Conservation (phyloP, 2,113 vertebrate genomes). For the Scatophagus argus region DNA sequence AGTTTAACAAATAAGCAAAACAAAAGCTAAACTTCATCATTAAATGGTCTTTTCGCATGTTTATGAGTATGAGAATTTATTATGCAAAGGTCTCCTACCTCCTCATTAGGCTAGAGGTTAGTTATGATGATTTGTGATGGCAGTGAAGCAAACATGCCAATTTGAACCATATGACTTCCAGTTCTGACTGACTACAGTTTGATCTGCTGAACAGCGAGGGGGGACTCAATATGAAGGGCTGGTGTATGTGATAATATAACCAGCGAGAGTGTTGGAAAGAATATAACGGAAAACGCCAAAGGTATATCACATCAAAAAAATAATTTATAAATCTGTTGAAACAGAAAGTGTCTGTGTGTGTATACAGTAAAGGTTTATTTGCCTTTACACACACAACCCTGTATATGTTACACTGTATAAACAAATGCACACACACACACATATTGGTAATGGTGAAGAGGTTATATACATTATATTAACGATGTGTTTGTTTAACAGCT, state of each 20-base stretch:
- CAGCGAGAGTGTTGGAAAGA: too few relatives aligned
- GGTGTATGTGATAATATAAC: too few relatives aligned
- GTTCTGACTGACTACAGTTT: not conserved
- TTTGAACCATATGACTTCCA: not conserved
- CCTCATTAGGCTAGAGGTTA: too few relatives aligned
- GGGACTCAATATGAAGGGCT: too few relatives aligned
- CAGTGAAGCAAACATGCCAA: not conserved
- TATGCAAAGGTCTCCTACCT: not conserved
- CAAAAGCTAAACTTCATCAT: not conserved
- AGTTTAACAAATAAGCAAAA: not conserved
- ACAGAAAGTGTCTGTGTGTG: not conserved
- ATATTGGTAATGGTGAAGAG: not conserved
- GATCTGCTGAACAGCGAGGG: too few relatives aligned
- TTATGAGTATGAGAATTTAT: conserved; percentile 4
- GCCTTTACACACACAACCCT: not conserved
- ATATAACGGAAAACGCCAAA: not conserved
- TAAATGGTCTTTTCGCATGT: too few relatives aligned
- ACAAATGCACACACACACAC: not conserved
- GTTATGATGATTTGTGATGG: not conserved
- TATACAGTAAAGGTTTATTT: not conserved
- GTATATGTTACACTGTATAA: not conserved
- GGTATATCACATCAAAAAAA: not conserved
- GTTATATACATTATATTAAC: not conserved
- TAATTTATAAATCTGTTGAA: not conserved
- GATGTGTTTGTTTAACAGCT: not conserved